phyloP scores from a whole-genome alignment of 2,888 invertebrate genomes.

The Drosophila helvetica region DNA sequence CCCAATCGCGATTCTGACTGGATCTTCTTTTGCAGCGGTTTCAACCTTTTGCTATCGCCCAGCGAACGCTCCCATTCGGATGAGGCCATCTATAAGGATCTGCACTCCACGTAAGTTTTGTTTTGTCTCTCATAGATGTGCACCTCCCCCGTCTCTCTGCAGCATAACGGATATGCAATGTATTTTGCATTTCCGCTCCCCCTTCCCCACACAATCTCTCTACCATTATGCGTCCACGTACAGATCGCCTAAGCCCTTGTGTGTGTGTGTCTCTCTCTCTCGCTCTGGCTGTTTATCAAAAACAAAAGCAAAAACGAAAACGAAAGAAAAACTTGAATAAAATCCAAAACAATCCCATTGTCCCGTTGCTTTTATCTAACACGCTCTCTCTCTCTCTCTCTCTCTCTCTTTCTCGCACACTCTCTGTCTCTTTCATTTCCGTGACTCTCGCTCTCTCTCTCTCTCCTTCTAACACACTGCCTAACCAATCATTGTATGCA shows the following conservation, averaged over 20 bases:
- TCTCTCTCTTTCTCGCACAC: conserved; percentile 26
- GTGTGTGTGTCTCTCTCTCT: not conserved
- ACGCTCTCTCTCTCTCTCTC: conserved; percentile 39
- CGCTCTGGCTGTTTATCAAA: conserved; percentile 56
- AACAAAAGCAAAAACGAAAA: conserved; percentile 30
- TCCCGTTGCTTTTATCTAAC: conserved; percentile 65
- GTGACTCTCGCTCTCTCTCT: conserved; percentile 38
- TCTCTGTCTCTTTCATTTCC: conserved; percentile 26
- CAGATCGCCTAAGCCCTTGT: conserved; percentile 51
- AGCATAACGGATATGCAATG: not conserved
- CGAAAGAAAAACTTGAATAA: not conserved
- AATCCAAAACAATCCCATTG: conserved; percentile 19
- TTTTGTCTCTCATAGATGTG: not conserved
- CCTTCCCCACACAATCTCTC: not conserved
- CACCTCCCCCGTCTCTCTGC: not conserved
- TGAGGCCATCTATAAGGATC: conserved; percentile 93
- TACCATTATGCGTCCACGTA: conserved; percentile 59
- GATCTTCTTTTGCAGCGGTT: conserved; percentile 87
- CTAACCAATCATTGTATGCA: conserved; percentile 26
- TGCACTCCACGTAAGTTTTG: conserved; percentile 90
- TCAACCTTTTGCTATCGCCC: conserved; percentile 87
- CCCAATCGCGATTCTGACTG: conserved; percentile 2
- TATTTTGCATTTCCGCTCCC: conserved; percentile 54
- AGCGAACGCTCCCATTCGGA: conserved; percentile 89
- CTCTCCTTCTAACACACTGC: conserved; percentile 28